A percentile compares a stretch with the other conserved stretches of the same genome.
Conservation (phyloP, 2,113 vertebrate genomes). For the Panthera tigris region DNA sequence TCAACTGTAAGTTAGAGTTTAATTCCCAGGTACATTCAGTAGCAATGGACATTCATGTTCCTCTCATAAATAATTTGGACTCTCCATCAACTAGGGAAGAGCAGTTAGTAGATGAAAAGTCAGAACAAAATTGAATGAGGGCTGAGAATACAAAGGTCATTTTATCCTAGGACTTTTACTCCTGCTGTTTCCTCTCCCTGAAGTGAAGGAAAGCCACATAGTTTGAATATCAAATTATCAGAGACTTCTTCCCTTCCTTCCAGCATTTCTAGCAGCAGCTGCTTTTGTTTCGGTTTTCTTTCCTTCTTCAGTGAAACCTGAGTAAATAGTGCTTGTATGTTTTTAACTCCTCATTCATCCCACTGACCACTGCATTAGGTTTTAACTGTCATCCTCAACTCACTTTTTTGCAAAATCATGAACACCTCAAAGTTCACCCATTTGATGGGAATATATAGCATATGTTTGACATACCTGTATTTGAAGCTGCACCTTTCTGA, state of each 20-base stretch:
- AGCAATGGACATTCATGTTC: background rate
- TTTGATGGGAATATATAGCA: background rate
- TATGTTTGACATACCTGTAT: background rate
- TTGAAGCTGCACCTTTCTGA: background rate
- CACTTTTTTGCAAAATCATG: background rate
- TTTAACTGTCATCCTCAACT: background rate
- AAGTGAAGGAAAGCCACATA: background rate
- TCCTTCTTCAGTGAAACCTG: background rate
- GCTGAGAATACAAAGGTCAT: background rate
- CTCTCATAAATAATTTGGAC: background rate
- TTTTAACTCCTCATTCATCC: too few relatives aligned
- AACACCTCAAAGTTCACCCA: background rate
- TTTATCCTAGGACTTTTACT: background rate
- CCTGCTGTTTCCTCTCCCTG: background rate
- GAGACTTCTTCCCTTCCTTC: background rate
- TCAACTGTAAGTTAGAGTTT: background rate
- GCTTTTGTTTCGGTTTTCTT: too few relatives aligned
- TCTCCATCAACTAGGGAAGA: background rate
- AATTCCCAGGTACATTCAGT: background rate
- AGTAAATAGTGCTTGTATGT: background rate
- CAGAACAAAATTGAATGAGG: background rate
- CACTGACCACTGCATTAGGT: too few relatives aligned
- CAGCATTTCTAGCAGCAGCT: too few relatives aligned
- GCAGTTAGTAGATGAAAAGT: background rate
- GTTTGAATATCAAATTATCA: background rate